Evolutionary conservation across 2,797 vertebrate species (phyloP), one percentile per base, ranked within the genome.

Genomic region (Percopsis omiscomaycus): DNA sequence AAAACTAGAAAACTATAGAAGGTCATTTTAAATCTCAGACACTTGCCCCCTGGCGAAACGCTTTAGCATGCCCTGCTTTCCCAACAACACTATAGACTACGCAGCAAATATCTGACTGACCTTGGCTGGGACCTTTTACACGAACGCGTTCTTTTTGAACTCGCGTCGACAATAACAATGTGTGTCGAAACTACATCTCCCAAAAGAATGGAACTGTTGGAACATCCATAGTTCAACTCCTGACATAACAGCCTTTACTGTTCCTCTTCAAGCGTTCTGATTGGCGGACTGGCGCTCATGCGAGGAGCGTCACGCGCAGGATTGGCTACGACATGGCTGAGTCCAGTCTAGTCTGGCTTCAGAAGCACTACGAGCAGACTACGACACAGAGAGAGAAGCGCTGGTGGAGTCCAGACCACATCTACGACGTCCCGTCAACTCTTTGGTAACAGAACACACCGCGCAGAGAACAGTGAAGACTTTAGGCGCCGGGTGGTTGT

Each of bases 231-330:
- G 4, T 42, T 6, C 6, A 6, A 8, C 37, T 6, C 9, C 37
- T 8, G 37, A 6, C 37, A 42, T 14, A 9, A 42, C 37, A 42
- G 37, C 37, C 37, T 42, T 75, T 74, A 66, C 78, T 69, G 8
- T 86, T 86, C 82, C 81, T 5, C 1, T 2, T 22, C 0, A 12
- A 14, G 55, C 3, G 14, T 11, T 75, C 53, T 63, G 74, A 88
- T 90, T 90, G 88, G 88, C 27, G n/a, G 0, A 0, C 0, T 0
- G 6, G 0, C 1, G 70, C 86, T 91, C 88, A 69, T 84, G 88
- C 85, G 89, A 85, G 74, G 0, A 1, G 27, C 82, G 84, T 89
- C 79, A 84, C 61, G 3, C 9, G 0, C 11, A 46, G 32, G 51
- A n/a, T 54, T n/a, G 55, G 61, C 52, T 13, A 27, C 10, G 48